Evolutionary conservation across 2,888 invertebrate genomes (phyloP).

Genomic region (Gandaritis pyraliata): DNA sequence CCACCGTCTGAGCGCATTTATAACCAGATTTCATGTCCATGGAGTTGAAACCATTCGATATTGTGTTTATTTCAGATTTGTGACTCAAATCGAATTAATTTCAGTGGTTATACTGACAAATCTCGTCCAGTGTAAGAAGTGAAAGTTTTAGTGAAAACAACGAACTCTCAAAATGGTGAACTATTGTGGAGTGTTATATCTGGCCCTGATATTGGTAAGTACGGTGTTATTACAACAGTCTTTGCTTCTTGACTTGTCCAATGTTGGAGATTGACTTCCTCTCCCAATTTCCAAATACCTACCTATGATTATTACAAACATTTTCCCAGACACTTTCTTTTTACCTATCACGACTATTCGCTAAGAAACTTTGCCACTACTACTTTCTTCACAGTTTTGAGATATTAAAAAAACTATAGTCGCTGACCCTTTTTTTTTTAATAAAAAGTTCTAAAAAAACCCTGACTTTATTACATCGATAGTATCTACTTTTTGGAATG

Average conservation of each 20-base stretch:
- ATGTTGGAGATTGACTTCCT: no score
- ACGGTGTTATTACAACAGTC: not conserved
- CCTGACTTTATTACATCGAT: not conserved
- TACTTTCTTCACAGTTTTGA: no score
- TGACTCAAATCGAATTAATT: constrained; percentile 15
- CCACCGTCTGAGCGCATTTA: not conserved
- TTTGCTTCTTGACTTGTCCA: no score
- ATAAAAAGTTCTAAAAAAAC: not conserved
- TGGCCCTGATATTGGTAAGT: constrained; percentile 64
- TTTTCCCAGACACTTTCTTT: no score
- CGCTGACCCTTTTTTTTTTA: no score
- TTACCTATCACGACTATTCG: no score
- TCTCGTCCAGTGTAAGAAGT: constrained; percentile 69
- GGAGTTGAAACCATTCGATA: constrained; percentile 56
- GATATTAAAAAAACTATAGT: no score
- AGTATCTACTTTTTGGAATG: constrained; percentile 10
- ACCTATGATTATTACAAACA: no score
- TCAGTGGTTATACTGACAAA: constrained; percentile 67
- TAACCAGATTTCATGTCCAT: constrained; percentile 41
- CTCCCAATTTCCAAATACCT: no score
- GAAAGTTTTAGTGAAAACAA: constrained; percentile 32
- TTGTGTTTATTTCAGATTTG: constrained; percentile 17
- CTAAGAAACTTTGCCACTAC: no score
- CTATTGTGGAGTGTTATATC: constrained; percentile 45
- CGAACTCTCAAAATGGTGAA: constrained; percentile 60